A percentile compares a stretch with the other conserved stretches of the same genome.
These are phyloP conservation scores for Excalfactoria chinensis DNA, from an alignment of 2,113 vertebrate species.

Conservation along the genomic window DNA sequence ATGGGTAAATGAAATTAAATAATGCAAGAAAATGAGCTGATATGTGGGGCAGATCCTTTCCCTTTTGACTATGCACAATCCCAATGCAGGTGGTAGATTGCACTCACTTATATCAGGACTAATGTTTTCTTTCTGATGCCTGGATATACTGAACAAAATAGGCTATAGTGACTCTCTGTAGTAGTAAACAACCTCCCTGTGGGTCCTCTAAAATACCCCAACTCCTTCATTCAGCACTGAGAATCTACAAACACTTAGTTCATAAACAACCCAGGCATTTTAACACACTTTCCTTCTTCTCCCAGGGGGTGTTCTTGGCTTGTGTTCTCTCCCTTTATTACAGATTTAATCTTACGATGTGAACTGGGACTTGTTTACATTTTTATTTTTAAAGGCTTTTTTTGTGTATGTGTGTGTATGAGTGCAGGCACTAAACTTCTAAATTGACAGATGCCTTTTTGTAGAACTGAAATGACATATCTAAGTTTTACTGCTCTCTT, in stretches of 20 bases:
- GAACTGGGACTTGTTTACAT: conserved; percentile 53
- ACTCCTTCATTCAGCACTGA: conserved; percentile 43
- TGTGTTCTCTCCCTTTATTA: conserved; percentile 51
- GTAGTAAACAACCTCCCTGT: conserved; percentile 48
- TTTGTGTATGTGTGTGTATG: background rate
- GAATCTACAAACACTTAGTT: conserved; percentile 40
- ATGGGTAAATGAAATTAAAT: background rate
- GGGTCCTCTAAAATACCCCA: conserved; percentile 51
- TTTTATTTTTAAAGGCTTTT: conserved; percentile 59
- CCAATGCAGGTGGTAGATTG: conserved; percentile 8
- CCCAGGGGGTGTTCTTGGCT: conserved; percentile 41
- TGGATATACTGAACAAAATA: conserved; percentile 42
- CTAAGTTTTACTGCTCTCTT: conserved; percentile 59
- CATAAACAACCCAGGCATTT: conserved; percentile 59
- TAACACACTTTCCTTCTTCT: conserved; percentile 44
- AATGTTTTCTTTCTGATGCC: conserved; percentile 20
- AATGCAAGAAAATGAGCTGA: background rate
- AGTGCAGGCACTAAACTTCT: conserved; percentile 26
- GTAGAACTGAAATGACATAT: conserved; percentile 63
- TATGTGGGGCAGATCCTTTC: background rate
- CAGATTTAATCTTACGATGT: conserved; percentile 53
- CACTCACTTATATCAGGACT: background rate
- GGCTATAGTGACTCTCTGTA: conserved; percentile 22
- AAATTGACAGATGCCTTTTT: conserved; percentile 73
- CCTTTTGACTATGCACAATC: accelerated